Conservation (phyloP, 2,113 vertebrate species). For the Verasper variegatus region DNA sequence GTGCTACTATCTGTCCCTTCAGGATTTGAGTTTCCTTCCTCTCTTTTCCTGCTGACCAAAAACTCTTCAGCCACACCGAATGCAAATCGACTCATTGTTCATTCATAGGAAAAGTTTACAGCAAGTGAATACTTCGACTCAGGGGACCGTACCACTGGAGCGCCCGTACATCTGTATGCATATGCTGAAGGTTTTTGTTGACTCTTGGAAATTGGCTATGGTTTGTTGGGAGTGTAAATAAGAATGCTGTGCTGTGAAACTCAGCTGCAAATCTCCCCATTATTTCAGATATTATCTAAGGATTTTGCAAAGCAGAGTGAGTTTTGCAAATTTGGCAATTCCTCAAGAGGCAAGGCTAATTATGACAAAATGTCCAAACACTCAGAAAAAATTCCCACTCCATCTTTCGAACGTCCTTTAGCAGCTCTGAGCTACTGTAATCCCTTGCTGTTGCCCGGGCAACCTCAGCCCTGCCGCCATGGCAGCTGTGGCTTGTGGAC, state of each 20-base stretch:
- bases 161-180: constrained; percentile 5
- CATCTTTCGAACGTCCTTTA: constrained; percentile 61
- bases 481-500: constrained; percentile 65
- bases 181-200: constrained; percentile 4
- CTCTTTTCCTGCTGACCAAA: constrained; percentile 15
- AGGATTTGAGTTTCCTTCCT: constrained; percentile 29
- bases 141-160: neutral
- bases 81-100: constrained; percentile 49
- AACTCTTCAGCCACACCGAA: constrained; percentile 37
- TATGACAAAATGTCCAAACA: constrained; percentile 72
- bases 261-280: constrained; percentile 31
- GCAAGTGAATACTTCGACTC: constrained; percentile 2
- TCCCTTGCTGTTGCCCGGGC: constrained; percentile 67
- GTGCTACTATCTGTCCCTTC: constrained; percentile 52
- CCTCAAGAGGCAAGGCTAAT: constrained; percentile 58
- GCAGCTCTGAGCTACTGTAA: constrained; percentile 57
- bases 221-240: constrained; percentile 37
- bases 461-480: constrained; percentile 63
- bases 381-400: constrained; percentile 53
- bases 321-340: constrained; percentile 63
- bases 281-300: constrained; percentile 43
- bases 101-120: constrained; percentile 31
- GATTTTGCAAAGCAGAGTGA: constrained; percentile 39
- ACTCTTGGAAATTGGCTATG: constrained; percentile 4
- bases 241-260: constrained; percentile 23